Conservation (phyloP, 2,113 vertebrate genomes). For the Prunella fulvescens region DNA sequence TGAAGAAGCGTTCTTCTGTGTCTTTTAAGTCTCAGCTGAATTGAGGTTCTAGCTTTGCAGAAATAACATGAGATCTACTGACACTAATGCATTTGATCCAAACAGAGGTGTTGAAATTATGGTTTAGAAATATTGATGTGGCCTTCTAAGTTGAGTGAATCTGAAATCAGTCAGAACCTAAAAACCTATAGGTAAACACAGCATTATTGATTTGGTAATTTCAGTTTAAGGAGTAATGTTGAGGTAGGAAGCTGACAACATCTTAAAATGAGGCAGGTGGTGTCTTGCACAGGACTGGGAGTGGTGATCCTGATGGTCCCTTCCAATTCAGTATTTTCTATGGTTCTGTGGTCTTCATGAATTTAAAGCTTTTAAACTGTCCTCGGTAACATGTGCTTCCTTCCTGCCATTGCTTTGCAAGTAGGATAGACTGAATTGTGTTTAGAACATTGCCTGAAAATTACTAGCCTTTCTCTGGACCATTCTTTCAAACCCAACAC, state of each 20-base stretch:
- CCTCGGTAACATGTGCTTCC: fast-evolving
- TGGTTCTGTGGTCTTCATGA: background rate
- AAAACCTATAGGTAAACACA: background rate
- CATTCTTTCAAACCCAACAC: background rate
- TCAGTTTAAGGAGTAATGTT: background rate
- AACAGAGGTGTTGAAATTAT: background rate
- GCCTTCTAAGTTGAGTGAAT: background rate
- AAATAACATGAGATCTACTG: background rate
- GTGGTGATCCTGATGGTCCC: background rate
- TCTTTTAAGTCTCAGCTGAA: background rate
- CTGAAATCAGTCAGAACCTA: background rate
- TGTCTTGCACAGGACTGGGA: background rate
- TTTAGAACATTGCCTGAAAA: background rate
- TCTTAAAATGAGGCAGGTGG: background rate
- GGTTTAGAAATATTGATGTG: background rate
- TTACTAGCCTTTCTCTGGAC: background rate
- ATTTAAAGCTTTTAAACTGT: background rate
- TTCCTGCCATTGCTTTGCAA: background rate
- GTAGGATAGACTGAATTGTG: background rate
- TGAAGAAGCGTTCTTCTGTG: background rate
- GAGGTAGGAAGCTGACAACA: background rate
- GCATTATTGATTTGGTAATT: background rate
- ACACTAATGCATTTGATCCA: background rate
- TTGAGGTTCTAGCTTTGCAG: background rate
- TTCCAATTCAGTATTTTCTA: background rate